Percentiles rank a stretch among this genome's conserved stretches.
Conservation (phyloP, 2,113 vertebrate species). For the Colaptes auratus region DNA sequence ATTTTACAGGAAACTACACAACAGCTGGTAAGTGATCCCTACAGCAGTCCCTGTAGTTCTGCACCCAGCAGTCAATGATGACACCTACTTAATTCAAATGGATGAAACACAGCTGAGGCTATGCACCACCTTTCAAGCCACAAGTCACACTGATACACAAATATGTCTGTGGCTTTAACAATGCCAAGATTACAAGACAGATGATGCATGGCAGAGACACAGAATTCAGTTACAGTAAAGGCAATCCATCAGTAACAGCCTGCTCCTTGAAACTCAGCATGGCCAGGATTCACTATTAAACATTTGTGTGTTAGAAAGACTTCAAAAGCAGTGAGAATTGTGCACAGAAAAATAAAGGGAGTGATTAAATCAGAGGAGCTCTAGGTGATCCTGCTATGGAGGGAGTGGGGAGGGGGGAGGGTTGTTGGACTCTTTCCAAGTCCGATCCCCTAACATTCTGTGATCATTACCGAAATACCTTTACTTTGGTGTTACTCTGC, state of each 20-base stretch:
- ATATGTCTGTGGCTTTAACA: neutral
- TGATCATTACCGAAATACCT: neutral
- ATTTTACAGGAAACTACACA: neutral
- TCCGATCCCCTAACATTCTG: too few relatives aligned
- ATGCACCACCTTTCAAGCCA: neutral
- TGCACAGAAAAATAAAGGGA: neutral
- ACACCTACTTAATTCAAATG: neutral
- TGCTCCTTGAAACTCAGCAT: neutral
- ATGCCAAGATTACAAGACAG: neutral
- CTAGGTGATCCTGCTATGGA: neutral
- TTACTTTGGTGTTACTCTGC: rapidly evolving
- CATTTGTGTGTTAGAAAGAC: neutral
- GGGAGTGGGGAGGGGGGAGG: too few relatives aligned
- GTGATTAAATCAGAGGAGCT: neutral
- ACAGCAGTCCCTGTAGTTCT: neutral
- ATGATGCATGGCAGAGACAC: neutral
- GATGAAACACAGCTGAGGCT: neutral
- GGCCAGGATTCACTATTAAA: neutral
- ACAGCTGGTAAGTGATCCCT: neutral
- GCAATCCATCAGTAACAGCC: neutral
- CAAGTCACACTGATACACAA: neutral
- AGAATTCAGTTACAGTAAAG: neutral
- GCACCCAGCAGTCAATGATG: neutral
- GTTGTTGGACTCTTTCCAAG: too few relatives aligned
- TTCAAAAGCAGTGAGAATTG: neutral